Evolutionary conservation across 2,888 invertebrate genomes (phyloP).

Genomic region (Perdita meconis): DNA sequence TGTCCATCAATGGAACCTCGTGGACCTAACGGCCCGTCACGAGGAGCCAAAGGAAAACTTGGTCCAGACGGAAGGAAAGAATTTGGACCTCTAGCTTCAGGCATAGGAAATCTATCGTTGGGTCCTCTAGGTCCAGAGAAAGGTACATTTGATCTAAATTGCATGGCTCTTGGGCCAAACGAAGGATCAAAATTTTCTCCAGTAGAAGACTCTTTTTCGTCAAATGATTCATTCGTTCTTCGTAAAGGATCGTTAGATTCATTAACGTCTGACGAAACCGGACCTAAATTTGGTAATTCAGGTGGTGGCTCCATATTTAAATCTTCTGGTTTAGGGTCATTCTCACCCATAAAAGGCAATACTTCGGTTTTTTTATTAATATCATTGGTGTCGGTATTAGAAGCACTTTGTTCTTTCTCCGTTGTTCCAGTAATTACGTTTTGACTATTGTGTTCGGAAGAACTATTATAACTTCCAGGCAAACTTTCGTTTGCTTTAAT

Average conservation of each 20-base stretch:
- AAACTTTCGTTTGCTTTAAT: conserved; percentile 19
- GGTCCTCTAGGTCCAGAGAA: conserved; percentile 58
- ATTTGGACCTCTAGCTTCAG: conserved; percentile 47
- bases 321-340: conserved; percentile 80
- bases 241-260: conserved; percentile 16
- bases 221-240: conserved; percentile 36
- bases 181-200: conserved; percentile 35
- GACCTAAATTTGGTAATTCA: conserved; percentile 79
- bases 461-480: background rate
- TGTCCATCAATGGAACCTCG: conserved; percentile 8
- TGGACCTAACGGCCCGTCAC: conserved; percentile 16
- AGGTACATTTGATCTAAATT: conserved; percentile 57
- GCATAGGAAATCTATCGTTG: conserved; percentile 51
- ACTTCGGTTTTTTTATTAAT: conserved; percentile 69
- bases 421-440: conserved; percentile 14
- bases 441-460: conserved; percentile 28
- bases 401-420: conserved; percentile 12
- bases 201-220: conserved; percentile 37
- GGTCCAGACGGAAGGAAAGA: conserved; percentile 34
- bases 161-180: conserved; percentile 49
- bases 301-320: conserved; percentile 81
- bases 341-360: conserved; percentile 81
- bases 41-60: conserved; percentile 6
- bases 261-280: conserved; percentile 63
- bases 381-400: conserved; percentile 10